Percentiles rank a stretch among this genome's conserved stretches.
Evolutionary conservation across 2,113 vertebrate genomes (phyloP).

Genomic region (Delphinus delphis): DNA sequence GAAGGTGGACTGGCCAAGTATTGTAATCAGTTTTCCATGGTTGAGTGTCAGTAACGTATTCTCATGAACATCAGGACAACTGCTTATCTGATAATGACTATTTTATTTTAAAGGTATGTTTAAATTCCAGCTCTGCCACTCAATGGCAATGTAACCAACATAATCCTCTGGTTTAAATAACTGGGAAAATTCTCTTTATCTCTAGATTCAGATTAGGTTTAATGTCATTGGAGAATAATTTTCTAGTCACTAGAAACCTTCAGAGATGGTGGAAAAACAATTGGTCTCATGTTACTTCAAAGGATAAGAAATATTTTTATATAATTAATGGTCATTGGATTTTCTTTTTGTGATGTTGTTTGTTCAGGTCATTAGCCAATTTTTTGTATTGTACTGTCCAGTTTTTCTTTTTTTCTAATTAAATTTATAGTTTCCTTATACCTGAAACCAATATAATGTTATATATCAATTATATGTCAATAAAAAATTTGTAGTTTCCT

Average conservation of each 20-base stretch:
- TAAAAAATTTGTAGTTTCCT: neutral
- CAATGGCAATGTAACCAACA: neutral
- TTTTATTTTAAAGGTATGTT: neutral
- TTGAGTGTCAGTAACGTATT: neutral
- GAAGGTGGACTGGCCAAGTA: neutral
- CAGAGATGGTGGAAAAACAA: neutral
- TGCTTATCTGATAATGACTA: neutral
- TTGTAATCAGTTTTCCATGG: neutral
- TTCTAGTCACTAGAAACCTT: neutral
- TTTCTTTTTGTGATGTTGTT: neutral
- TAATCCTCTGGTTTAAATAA: neutral
- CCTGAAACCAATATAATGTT: neutral
- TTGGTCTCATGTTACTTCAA: neutral
- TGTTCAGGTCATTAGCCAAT: neutral
- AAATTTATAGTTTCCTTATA: neutral
- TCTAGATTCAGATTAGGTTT: constrained; percentile 35
- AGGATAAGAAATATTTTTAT: constrained; percentile 45
- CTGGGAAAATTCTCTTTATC: neutral
- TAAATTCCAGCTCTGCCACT: neutral
- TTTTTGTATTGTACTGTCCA: neutral
- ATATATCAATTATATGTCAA: neutral
- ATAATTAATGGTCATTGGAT: neutral
- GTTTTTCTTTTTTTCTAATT: neutral
- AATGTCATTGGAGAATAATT: constrained; percentile 6
- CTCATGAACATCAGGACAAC: neutral